Evolutionary conservation across 2,797 vertebrate species (phyloP).

Genomic region (Rhinatrema bivittatum): DNA sequence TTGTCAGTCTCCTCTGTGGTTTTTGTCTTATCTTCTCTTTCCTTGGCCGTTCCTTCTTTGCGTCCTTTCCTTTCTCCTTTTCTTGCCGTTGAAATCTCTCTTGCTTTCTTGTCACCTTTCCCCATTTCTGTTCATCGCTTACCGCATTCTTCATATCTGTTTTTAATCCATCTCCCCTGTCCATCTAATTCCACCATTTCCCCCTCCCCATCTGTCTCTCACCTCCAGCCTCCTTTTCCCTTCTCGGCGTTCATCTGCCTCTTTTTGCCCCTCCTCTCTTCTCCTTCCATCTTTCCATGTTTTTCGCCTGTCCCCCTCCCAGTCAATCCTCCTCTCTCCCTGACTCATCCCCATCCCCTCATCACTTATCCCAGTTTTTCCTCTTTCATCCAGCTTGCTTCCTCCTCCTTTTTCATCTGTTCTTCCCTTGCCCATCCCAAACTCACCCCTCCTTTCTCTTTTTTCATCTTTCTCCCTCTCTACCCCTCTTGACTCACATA

Average conservation of each 20-base stretch:
- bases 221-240: no score
- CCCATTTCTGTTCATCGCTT: no score
- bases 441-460: no score
- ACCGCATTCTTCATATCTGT: no score
- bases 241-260: neutral
- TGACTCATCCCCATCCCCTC: neutral
- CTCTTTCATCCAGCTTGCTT: neutral
- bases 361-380: neutral
- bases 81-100: no score
- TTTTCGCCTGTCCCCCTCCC: neutral
- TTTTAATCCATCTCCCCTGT: no score
- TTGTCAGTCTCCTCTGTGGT: no score
- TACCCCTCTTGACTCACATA: neutral
- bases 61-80: neutral
- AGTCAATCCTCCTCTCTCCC: neutral
- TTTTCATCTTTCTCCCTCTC: neutral
- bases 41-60: neutral
- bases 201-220: no score
- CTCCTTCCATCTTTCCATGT: neutral
- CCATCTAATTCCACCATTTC: no score
- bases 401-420: neutral
- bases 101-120: no score
- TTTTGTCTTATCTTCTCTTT: no score
- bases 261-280: neutral
- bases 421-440: no score